Conservation (phyloP, 2,888 invertebrate genomes). For the Elysia crispata region DNA sequence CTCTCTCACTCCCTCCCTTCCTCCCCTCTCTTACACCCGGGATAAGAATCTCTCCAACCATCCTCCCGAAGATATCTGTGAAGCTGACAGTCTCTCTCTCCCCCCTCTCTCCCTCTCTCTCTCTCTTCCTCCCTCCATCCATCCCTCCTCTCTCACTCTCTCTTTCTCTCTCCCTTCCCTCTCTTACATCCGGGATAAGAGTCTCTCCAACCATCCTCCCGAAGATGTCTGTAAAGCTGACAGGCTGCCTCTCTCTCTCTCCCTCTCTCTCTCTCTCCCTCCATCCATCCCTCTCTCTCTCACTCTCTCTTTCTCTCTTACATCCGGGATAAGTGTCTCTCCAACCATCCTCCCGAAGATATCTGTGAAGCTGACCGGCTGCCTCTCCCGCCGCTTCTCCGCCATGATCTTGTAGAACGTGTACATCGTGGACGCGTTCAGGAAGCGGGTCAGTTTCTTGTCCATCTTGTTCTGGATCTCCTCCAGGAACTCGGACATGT, state of each 20-base stretch:
- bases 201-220: not conserved
- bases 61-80: not conserved
- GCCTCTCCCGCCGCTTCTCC: conserved; percentile 75
- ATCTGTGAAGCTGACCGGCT: conserved; percentile 79
- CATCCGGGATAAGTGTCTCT: conserved; percentile 77
- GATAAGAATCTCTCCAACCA: not conserved
- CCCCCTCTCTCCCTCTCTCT: not conserved
- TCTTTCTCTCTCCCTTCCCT: not conserved
- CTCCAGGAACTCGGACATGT: conserved; percentile 66
- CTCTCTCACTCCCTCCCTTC: conserved; percentile 78
- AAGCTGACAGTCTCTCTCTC: not conserved
- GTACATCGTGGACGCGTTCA: conserved; percentile 71
- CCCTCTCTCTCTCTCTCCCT: no score
- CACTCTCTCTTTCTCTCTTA: conserved; percentile 57
- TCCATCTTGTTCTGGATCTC: conserved; percentile 76
- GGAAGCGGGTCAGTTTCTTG: conserved; percentile 74
- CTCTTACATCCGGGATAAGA: no score
- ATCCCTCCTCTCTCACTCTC: conserved; percentile 59
- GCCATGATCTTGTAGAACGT: conserved; percentile 73
- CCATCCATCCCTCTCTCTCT: not conserved
- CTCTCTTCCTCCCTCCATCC: not conserved
- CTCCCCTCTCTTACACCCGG: conserved; percentile 60
- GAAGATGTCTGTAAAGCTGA: not conserved
- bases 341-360: conserved; percentile 79
- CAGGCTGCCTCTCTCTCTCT: not conserved